Conservation (phyloP, 2,888 invertebrate genomes). For the Drosophila monieri region DNA sequence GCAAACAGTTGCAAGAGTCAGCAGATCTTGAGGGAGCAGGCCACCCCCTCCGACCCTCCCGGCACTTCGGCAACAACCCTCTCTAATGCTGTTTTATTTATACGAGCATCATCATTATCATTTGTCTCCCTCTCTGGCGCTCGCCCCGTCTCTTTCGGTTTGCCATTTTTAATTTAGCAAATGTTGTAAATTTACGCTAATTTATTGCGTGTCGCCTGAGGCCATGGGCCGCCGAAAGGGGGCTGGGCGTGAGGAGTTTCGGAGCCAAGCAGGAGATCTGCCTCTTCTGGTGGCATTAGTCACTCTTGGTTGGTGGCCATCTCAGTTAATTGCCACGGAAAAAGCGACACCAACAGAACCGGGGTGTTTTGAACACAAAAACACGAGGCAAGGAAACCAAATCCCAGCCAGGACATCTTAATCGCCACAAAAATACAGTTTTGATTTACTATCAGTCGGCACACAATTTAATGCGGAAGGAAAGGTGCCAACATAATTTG, state of each 20-base stretch:
- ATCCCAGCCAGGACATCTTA: conserved; percentile 61
- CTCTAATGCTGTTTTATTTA: conserved; percentile 68
- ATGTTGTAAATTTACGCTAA: conserved; percentile 79
- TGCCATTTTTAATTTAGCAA: conserved; percentile 79
- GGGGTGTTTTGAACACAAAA: background rate
- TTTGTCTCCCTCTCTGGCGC: conserved; percentile 24
- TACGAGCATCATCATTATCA: conserved; percentile 58
- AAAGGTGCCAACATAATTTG: conserved; percentile 68
- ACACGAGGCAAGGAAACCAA: conserved; percentile 12
- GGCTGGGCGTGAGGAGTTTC: background rate
- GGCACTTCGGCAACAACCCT: background rate
- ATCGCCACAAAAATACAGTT: conserved; percentile 64
- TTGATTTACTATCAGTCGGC: conserved; percentile 62
- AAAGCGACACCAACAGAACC: conserved; percentile 15
- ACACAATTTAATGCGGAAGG: conserved; percentile 3
- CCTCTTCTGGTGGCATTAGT: conserved; percentile 59
- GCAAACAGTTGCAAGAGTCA: conserved; percentile 68
- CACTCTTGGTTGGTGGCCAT: conserved; percentile 68
- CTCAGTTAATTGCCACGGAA: conserved; percentile 64
- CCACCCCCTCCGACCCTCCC: background rate
- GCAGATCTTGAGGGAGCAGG: conserved; percentile 28
- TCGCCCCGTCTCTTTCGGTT: conserved; percentile 29
- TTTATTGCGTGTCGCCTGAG: conserved; percentile 77
- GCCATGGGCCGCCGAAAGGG: conserved; percentile 44
- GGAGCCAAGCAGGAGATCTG: conserved; percentile 19